These are phyloP conservation scores for Saccostrea echinata DNA, from an alignment of 1,140 invertebrate genomes.

Conservation along the genomic window DNA sequence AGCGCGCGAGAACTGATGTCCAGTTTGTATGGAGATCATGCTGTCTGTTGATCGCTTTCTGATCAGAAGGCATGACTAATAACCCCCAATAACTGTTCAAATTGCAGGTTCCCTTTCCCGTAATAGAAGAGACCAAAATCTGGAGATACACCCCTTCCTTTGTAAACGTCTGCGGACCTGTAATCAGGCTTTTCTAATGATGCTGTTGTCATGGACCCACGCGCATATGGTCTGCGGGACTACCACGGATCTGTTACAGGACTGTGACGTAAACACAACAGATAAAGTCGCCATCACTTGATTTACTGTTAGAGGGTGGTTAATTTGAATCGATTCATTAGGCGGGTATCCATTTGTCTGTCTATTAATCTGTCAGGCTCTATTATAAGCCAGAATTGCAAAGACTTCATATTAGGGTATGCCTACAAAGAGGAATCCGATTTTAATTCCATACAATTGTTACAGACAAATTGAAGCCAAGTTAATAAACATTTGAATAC, in stretches of 20 bases:
- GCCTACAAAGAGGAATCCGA: neutral
- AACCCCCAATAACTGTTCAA: conserved; percentile 33
- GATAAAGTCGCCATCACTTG: conserved; percentile 21
- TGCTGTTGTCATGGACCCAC: conserved; percentile 32
- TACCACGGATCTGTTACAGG: conserved; percentile 14
- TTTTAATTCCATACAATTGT: neutral
- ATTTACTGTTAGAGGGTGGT: conserved; percentile 17
- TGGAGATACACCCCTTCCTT: neutral
- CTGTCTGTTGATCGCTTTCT: conserved; percentile 24
- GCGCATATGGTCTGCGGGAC: conserved; percentile 26
- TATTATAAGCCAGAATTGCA: neutral
- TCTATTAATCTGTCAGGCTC: conserved; percentile 6
- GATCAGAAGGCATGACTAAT: conserved; percentile 30
- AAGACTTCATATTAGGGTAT: neutral
- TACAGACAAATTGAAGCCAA: neutral
- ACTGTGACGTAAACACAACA: conserved; percentile 9
- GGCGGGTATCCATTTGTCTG: conserved; percentile 31
- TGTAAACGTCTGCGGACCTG: neutral
- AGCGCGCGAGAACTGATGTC: conserved; percentile 29
- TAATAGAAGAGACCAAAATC: conserved; percentile 1
- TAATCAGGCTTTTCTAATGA: conserved; percentile 8
- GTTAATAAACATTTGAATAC: neutral
- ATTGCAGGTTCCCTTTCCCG: conserved; percentile 15
- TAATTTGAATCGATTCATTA: conserved; percentile 30
- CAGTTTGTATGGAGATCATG: conserved; percentile 29